Percentiles rank a stretch among this genome's conserved stretches.
Evolutionary conservation across 2,797 vertebrate genomes (phyloP).

Genomic region (Lagorchestes hirsutus): DNA sequence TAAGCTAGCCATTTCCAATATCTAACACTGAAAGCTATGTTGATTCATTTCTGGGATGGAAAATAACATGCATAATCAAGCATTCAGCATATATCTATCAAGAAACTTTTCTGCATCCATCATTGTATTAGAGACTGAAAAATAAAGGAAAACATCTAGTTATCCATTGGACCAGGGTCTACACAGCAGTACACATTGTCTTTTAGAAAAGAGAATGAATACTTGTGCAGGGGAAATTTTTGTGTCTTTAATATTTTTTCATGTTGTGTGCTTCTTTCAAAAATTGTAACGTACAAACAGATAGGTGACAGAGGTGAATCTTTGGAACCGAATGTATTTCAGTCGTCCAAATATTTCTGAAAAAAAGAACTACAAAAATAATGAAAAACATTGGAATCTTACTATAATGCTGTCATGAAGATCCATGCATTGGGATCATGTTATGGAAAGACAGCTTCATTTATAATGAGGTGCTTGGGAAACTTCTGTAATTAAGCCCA

Average conservation of each 20-base stretch:
- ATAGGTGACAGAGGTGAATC: not conserved
- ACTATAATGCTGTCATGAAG: not conserved
- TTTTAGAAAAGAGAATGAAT: slow-evolving; percentile 23
- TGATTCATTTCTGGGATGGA: slow-evolving; percentile 31
- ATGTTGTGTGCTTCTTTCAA: not conserved
- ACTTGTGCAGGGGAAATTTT: slow-evolving; percentile 31
- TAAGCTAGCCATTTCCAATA: not conserved
- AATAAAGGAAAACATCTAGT: not conserved
- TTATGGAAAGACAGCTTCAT: not conserved
- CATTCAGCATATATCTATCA: slow-evolving; percentile 12
- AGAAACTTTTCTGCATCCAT: not conserved
- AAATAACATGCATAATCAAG: not conserved
- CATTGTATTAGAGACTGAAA: slow-evolving; percentile 25
- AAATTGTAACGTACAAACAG: not conserved
- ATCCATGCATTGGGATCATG: not conserved
- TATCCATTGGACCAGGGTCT: not conserved
- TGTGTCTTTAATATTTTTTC: slow-evolving; percentile 19
- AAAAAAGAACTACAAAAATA: slow-evolving; percentile 32
- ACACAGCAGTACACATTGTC: slow-evolving; percentile 4
- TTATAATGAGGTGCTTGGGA: not conserved
- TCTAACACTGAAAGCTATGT: not conserved
- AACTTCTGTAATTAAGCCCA: not conserved
- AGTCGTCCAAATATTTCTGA: not conserved
- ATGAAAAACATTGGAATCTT: not conserved
- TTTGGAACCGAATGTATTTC: not conserved